These are phyloP conservation scores for Agrypnus murinus DNA, from an alignment of 2,888 invertebrate species.

Conservation along the genomic window DNA sequence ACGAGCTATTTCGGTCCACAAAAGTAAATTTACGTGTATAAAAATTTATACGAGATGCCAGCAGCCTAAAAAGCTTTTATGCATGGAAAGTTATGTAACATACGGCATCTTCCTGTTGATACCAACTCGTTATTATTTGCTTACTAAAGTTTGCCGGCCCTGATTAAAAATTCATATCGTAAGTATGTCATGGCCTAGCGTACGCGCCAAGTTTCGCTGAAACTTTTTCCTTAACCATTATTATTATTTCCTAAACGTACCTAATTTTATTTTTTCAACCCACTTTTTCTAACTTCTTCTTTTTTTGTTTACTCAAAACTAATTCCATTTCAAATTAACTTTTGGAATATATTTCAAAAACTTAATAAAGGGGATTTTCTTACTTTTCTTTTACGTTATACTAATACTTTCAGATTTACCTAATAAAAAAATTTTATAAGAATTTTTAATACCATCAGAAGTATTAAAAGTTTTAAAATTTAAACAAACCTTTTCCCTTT, in stretches of 20 bases:
- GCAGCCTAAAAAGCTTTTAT: constrained; percentile 26
- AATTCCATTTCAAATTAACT: no score
- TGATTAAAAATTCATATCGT: constrained; percentile 30
- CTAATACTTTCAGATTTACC: no score
- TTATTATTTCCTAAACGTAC: background rate
- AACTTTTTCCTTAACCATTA: no score
- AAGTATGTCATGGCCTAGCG: constrained; percentile 24
- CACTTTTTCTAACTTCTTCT: background rate
- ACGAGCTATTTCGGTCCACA: no score
- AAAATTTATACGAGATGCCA: background rate
- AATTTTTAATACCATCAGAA: no score
- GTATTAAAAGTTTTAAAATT: no score
- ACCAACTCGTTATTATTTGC: constrained; percentile 23
- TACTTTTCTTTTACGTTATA: no score
- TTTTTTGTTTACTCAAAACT: background rate
- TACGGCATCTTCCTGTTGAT: constrained; percentile 32
- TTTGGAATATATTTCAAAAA: no score
- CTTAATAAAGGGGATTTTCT: no score
- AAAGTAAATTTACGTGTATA: background rate
- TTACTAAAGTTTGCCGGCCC: constrained; percentile 20
- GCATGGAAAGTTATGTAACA: constrained; percentile 29
- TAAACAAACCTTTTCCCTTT: no score
- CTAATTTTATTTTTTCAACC: constrained; percentile 19
- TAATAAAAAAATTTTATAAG: no score
- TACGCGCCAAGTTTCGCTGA: constrained; percentile 1